Conservation (phyloP, 2,888 invertebrate genomes). For the Rhodophaea formosa region DNA sequence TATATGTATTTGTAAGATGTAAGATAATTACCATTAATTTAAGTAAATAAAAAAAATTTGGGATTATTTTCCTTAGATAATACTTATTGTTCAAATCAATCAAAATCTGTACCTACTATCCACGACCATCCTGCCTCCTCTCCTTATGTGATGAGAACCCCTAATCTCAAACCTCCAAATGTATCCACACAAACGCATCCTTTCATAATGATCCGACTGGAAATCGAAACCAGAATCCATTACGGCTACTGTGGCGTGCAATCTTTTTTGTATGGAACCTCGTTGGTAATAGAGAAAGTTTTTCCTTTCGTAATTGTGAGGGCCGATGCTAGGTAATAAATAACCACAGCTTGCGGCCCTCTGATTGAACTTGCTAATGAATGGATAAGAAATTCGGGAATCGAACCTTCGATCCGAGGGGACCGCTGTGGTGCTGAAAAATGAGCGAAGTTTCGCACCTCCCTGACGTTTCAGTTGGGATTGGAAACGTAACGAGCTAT, state of each 20-base stretch:
- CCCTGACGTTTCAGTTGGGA: constrained; percentile 9
- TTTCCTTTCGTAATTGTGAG: constrained; percentile 77
- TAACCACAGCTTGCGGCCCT: constrained; percentile 71
- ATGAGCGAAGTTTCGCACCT: constrained; percentile 57
- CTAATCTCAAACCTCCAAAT: neutral
- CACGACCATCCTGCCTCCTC: neutral
- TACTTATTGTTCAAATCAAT: too few relatives aligned
- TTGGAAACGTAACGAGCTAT: neutral
- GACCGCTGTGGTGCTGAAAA: constrained; percentile 57
- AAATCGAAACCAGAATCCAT: constrained; percentile 70
- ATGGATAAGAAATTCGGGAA: constrained; percentile 76
- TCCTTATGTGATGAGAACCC: neutral
- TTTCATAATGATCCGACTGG: constrained; percentile 46
- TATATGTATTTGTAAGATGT: too few relatives aligned
- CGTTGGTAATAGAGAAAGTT: constrained; percentile 75
- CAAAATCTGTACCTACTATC: too few relatives aligned
- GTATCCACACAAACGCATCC: constrained; percentile 20
- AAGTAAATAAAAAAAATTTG: too few relatives aligned
- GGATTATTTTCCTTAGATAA: too few relatives aligned
- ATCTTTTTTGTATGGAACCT: constrained; percentile 74
- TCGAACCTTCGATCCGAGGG: constrained; percentile 55
- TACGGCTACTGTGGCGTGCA: constrained; percentile 64
- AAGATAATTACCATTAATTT: too few relatives aligned
- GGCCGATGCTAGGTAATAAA: constrained; percentile 77
- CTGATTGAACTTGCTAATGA: constrained; percentile 81